Conservation (phyloP, 2,113 vertebrate genomes). For the Sus scrofa region T2T-Sscrofa CM000829.6:61804001-61804500, state of each 20-base stretch:
- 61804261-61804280: conserved; percentile 76
- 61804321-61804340: neutral
- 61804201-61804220: too few species aligned
- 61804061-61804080: neutral
- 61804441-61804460: conserved; percentile 89
- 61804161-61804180: conserved; percentile 34
- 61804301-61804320: conserved; percentile 80
- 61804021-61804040: neutral
- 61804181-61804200: conserved; percentile 28
- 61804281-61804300: conserved; percentile 84
- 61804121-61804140: neutral
- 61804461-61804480: conserved; percentile 90
- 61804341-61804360: conserved; percentile 78
- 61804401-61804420: conserved; percentile 93
- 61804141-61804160: conserved; percentile 39
- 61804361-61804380: conserved; percentile 86
- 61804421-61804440: conserved; percentile 87
- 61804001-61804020: neutral
- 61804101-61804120: neutral
- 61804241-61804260: conserved; percentile 61
- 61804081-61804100: neutral
- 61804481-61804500: conserved; percentile 91
- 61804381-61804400: conserved; percentile 89
- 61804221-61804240: conserved; percentile 56
- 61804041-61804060: neutral